Base-by-base conservation (phyloP, 2,888 invertebrate genomes). In the Stenolophus ochropezus region DNA sequence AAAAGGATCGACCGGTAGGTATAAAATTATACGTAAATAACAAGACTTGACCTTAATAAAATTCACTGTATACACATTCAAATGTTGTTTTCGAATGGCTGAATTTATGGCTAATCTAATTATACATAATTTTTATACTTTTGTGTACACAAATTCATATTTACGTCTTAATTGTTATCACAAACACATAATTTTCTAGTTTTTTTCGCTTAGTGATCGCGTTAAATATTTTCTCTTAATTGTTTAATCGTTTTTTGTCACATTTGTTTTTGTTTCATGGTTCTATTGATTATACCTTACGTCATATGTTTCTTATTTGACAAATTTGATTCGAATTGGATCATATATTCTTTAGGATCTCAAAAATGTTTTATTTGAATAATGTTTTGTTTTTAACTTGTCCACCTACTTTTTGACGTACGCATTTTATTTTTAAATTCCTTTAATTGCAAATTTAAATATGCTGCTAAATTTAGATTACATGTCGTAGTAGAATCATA, bases 1-100 rank as follows among this genome's bases (percentile, higher is more conserved):
- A 11, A 80, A 80, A 73, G n/a, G 20, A 27, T 58, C 80, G 51
- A 80, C 80, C 80, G 80, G 80, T 80, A 33, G 27, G 80, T 80
- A 58, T 21, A 73, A 53, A 21, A 53, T 73, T 73, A n/a, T 73
- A 65, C 58, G 53, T 73, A 73, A 73, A 73, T 73, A 73, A 61
- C 49, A 49, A 73, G 18, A 25, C 21, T 18, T 73, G 80, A 73
- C 73, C 73, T 80, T 80, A 73, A 75, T 75, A 73, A 73, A 73
- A 27, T 47, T 69, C 21, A 73, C 18, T 42, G 33, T 21, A 20
- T 73, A 49, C 49, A 23, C 49, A 73, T 8, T 49, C 8, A 69
- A 69, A 69, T 20, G 33, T 33, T 69, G 27, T 69, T 69, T 69
- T 27, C 4, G 33, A 61, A 20, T 33, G 6, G 27, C 65, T 27